phyloP scores from a whole-genome alignment of 2,797 vertebrate species.

The Eupleurogrammus muticus region DNA sequence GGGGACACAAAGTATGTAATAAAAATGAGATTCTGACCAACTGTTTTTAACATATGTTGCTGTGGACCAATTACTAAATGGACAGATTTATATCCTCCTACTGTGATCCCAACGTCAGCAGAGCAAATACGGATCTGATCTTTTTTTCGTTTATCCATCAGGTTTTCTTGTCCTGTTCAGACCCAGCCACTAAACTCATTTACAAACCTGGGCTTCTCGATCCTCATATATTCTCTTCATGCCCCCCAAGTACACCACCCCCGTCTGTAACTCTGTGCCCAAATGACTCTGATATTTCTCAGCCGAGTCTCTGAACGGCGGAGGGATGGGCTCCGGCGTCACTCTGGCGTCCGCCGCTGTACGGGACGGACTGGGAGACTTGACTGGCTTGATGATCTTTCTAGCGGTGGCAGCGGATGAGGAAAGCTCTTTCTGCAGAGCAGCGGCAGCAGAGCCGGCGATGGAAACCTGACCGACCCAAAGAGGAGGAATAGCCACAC shows the following conservation, averaged over 20 bases:
- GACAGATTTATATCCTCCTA: background rate
- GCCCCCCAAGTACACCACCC: slow-evolving; percentile 74
- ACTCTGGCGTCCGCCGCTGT: slow-evolving; percentile 82
- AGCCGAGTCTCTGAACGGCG: slow-evolving; percentile 85
- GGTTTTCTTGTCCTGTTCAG: slow-evolving; percentile 67
- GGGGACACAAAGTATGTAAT: background rate
- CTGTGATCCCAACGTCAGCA: background rate
- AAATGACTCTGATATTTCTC: slow-evolving; percentile 80
- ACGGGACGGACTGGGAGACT: slow-evolving; percentile 86
- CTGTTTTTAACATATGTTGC: background rate
- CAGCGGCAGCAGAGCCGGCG: slow-evolving; percentile 91
- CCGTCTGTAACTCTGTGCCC: slow-evolving; percentile 79
- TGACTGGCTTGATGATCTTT: slow-evolving; percentile 94
- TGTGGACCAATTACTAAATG: background rate
- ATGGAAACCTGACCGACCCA: slow-evolving; percentile 90
- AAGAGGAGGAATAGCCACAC: slow-evolving; percentile 75
- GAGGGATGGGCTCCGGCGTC: slow-evolving; percentile 81
- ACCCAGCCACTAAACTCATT: slow-evolving; percentile 31
- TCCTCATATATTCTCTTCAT: slow-evolving; percentile 76
- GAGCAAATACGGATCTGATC: background rate
- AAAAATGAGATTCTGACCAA: too few relatives aligned
- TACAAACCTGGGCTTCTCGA: slow-evolving; percentile 89
- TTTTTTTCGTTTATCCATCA: slow-evolving; percentile 28
- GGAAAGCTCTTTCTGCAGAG: slow-evolving; percentile 91
- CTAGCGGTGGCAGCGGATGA: slow-evolving; percentile 79